These are phyloP conservation scores for Pangasius krempfi DNA, from an alignment of 2,797 vertebrate species.

Conservation along the genomic window DNA sequence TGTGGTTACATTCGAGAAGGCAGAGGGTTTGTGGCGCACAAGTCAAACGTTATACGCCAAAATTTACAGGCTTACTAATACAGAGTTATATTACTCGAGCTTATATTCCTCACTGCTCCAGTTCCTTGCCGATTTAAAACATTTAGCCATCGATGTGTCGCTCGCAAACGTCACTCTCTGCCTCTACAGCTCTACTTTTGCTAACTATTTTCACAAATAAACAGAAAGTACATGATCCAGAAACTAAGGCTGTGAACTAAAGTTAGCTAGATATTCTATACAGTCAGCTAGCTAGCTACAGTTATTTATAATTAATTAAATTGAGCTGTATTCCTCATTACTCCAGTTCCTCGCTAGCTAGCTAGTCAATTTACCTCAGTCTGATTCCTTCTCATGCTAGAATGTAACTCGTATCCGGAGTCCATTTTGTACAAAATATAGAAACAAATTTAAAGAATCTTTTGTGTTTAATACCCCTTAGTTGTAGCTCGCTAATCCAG, in stretches of 20 bases:
- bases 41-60: background rate
- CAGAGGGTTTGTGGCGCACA: background rate
- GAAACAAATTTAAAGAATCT: background rate
- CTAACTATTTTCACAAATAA: no score
- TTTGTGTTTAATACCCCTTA: no score
- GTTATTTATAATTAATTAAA: background rate
- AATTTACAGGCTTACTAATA: background rate
- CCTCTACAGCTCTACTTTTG: background rate
- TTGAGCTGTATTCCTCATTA: background rate
- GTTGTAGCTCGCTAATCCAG: background rate
- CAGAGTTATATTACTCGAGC: background rate
- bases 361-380: background rate
- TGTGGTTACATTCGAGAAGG: background rate
- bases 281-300: background rate
- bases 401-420: background rate
- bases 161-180: background rate
- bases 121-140: background rate
- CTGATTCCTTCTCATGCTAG: background rate
- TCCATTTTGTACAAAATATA: background rate
- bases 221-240: no score
- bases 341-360: background rate
- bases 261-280: background rate
- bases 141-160: background rate
- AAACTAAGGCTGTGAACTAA: background rate
- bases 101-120: background rate